A percentile compares a stretch with the other conserved stretches of the same genome.
Evolutionary conservation across 1,140 invertebrate genomes (phyloP).

Genomic region (Hylaeus anthracinus): DNA sequence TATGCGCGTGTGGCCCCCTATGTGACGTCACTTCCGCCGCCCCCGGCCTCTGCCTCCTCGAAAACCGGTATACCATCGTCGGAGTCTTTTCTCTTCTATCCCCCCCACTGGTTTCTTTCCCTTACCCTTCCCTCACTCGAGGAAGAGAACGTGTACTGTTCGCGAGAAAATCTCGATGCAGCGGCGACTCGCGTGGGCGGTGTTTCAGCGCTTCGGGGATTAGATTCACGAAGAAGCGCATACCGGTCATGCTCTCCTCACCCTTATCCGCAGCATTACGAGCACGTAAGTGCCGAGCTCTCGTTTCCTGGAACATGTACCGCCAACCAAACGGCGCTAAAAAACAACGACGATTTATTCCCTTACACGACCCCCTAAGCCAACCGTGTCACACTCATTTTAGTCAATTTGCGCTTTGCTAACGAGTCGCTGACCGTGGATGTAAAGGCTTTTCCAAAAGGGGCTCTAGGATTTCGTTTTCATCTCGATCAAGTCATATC

Average conservation of each 20-base stretch:
- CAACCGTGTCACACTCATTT: too few relatives aligned
- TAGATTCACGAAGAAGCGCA: slow-evolving; percentile 60
- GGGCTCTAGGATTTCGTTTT: too few relatives aligned
- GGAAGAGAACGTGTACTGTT: background rate
- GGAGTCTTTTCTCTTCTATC: slow-evolving; percentile 7
- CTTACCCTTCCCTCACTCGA: background rate
- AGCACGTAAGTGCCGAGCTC: slow-evolving; percentile 45
- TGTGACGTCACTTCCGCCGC: slow-evolving; percentile 69
- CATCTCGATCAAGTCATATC: too few relatives aligned
- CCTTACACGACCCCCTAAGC: too few relatives aligned
- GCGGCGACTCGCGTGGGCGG: slow-evolving; percentile 54
- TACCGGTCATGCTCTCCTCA: slow-evolving; percentile 42
- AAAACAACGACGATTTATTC: background rate
- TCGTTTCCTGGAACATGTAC: slow-evolving; percentile 50
- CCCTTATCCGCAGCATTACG: slow-evolving; percentile 48
- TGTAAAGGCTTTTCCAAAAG: too few relatives aligned
- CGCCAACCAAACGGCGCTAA: slow-evolving; percentile 21
- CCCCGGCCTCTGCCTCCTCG: slow-evolving; percentile 44
- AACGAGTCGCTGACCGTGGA: too few relatives aligned
- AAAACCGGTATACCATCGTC: slow-evolving; percentile 45
- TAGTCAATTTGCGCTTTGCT: too few relatives aligned
- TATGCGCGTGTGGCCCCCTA: slow-evolving; percentile 49
- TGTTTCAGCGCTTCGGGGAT: slow-evolving; percentile 51
- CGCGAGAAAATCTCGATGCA: slow-evolving; percentile 51
- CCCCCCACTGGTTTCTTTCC: background rate